phyloP scores from a whole-genome alignment of 2,113 vertebrate genomes.

The Osmerus mordax region DNA sequence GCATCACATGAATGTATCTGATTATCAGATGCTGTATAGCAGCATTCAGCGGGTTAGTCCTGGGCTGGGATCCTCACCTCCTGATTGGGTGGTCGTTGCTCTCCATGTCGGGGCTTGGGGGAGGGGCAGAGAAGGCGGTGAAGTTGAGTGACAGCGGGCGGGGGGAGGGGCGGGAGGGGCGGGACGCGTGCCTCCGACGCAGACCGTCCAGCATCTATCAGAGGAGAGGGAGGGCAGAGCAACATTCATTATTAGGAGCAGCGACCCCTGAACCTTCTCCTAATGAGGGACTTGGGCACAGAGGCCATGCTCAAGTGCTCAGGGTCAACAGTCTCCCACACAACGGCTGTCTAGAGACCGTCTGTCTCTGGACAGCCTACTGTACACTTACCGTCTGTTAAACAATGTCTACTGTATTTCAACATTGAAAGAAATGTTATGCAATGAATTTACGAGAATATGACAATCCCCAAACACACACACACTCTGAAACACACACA shows the following conservation, averaged over 20 bases:
- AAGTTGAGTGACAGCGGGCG: conserved; percentile 73
- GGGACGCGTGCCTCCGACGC: conserved; percentile 63
- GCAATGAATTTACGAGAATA: neutral
- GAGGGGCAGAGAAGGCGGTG: conserved; percentile 70
- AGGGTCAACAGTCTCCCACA: too few relatives aligned
- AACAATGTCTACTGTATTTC: neutral
- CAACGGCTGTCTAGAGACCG: too few relatives aligned
- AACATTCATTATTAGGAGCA: neutral
- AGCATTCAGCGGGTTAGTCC: conserved; percentile 43
- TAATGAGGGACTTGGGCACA: too few relatives aligned
- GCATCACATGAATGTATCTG: neutral
- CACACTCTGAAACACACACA: neutral
- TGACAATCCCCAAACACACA: neutral
- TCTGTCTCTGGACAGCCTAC: too few relatives aligned
- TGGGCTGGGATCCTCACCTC: conserved; percentile 60
- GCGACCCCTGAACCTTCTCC: too few relatives aligned
- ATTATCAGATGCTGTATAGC: conserved; percentile 14
- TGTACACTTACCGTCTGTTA: too few relatives aligned
- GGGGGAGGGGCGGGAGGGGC: conserved; percentile 43
- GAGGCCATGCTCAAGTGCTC: too few relatives aligned
- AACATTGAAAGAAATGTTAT: neutral
- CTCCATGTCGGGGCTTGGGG: conserved; percentile 71
- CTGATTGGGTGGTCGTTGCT: conserved; percentile 72
- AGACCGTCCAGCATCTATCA: conserved; percentile 75
- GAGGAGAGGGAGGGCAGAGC: conserved; percentile 3